Evolutionary conservation across 2,888 invertebrate species (phyloP).

Genomic region (Nomada flava): DNA sequence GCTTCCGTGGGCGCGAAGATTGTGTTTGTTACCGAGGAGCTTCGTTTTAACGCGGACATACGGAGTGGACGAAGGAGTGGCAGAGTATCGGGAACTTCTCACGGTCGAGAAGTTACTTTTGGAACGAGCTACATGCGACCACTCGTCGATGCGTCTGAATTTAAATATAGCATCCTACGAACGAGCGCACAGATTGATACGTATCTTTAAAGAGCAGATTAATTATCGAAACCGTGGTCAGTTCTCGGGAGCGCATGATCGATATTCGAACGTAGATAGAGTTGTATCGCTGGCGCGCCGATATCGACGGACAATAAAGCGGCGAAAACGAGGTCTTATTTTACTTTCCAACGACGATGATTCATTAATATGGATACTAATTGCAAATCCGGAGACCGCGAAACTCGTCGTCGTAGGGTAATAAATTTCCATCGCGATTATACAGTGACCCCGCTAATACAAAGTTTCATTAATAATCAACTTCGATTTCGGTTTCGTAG

Average conservation of each 20-base stretch:
- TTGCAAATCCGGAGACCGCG: constrained; percentile 24
- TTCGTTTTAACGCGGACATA: constrained; percentile 17
- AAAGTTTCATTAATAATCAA: constrained; percentile 22
- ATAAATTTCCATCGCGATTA: constrained; percentile 37
- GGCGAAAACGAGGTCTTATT: constrained; percentile 25
- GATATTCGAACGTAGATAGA: constrained; percentile 8
- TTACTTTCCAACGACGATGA: constrained; percentile 24
- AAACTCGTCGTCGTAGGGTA: constrained; percentile 5
- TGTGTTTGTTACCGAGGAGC: constrained; percentile 31
- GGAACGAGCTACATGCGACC: no score
- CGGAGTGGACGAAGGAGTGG: background rate
- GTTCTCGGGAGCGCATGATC: background rate
- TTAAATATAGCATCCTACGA: no score
- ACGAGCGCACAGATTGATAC: no score
- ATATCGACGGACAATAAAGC: constrained; percentile 2
- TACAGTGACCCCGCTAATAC: constrained; percentile 15
- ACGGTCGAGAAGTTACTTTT: no score
- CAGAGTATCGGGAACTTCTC: background rate
- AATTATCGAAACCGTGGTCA: background rate
- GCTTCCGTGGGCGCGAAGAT: constrained; percentile 36
- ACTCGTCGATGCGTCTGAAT: no score
- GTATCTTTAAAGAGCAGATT: background rate
- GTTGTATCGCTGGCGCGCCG: background rate
- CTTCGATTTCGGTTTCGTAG: background rate
- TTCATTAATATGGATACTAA: constrained; percentile 46